Percentiles rank a stretch among this genome's conserved stretches.
Conservation (phyloP, 2,113 vertebrate species). For the Phylloscopus trochilus region DNA sequence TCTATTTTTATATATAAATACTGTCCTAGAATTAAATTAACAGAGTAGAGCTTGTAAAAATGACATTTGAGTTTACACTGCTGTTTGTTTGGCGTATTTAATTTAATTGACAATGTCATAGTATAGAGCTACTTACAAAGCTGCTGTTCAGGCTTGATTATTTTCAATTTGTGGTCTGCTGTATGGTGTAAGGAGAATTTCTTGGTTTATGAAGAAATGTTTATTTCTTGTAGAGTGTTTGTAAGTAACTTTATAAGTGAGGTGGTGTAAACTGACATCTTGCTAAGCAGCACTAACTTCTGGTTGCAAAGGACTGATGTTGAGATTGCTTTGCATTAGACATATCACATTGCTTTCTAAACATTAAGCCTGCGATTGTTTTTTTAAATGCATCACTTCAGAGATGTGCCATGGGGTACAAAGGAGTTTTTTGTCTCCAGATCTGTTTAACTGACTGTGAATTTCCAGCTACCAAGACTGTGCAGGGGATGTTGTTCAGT, state of each 20-base stretch:
- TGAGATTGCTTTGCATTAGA: background rate
- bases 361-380: background rate
- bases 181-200: background rate
- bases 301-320: background rate
- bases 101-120: background rate
- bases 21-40: slow-evolving; percentile 19
- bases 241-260: background rate
- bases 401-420: background rate
- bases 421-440: background rate
- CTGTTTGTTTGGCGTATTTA: background rate
- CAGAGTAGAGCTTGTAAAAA: background rate
- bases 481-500: background rate
- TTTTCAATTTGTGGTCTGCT: background rate
- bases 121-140: background rate
- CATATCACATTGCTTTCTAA: background rate
- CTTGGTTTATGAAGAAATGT: background rate
- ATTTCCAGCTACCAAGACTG: background rate
- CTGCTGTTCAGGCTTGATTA: background rate
- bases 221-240: background rate
- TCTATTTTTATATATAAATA: background rate
- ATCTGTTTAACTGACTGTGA: background rate
- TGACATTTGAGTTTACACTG: background rate
- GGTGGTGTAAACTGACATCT: background rate
- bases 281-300: background rate
- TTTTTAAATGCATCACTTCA: background rate